Evolutionary conservation across 2,888 invertebrate species (phyloP).

Genomic region (Scaptomyza tumidula): DNA sequence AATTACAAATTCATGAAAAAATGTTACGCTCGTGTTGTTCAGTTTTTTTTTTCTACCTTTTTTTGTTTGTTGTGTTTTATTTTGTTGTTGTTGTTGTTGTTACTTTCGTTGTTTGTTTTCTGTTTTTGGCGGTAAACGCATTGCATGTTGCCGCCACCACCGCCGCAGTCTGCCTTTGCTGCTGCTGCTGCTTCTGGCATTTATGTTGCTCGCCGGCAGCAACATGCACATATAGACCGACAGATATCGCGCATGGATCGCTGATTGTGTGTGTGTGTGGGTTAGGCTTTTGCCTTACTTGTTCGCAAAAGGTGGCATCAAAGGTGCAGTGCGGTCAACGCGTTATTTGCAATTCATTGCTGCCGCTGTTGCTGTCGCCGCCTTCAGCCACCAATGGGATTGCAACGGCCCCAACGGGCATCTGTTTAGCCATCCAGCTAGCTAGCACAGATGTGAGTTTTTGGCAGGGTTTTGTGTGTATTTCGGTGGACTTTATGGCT

Average conservation of each 20-base stretch:
- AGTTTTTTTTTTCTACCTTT: constrained; percentile 39
- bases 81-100: constrained; percentile 34
- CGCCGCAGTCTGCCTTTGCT: constrained; percentile 27
- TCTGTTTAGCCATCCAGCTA: constrained; percentile 35
- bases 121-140: constrained; percentile 78
- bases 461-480: constrained; percentile 29
- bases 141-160: constrained; percentile 65
- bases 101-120: constrained; percentile 50
- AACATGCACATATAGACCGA: constrained; percentile 59
- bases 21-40: constrained; percentile 77
- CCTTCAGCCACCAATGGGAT: constrained; percentile 14
- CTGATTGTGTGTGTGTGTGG: constrained; percentile 15
- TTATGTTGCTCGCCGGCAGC: constrained; percentile 70
- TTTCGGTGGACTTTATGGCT: constrained; percentile 40
- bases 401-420: constrained; percentile 33
- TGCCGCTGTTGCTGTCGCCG: constrained; percentile 58
- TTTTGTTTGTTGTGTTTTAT: constrained; percentile 32
- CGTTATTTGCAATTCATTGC: constrained; percentile 79
- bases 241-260: constrained; percentile 63
- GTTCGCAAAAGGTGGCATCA: constrained; percentile 74
- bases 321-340: constrained; percentile 79
- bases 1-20: constrained; percentile 79
- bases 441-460: constrained; percentile 36
- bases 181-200: constrained; percentile 54
- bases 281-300: constrained; percentile 66